Percentiles rank a stretch among this genome's conserved stretches.
Conservation (phyloP, 2,797 vertebrate species). For the Xenopus petersii region DNA sequence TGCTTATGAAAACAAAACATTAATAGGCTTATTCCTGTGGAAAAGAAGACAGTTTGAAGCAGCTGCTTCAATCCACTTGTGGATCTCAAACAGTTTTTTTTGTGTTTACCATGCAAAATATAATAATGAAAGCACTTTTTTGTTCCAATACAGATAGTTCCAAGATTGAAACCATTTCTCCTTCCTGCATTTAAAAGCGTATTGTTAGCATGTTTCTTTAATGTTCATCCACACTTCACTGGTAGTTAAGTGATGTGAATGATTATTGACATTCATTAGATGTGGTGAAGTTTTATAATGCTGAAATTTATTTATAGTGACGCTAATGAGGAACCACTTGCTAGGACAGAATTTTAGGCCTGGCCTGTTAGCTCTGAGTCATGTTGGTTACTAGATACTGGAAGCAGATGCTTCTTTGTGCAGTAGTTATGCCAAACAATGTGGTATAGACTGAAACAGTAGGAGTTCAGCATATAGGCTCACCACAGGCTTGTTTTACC, state of each 20-base stretch:
- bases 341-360: slow-evolving; percentile 58
- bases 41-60: slow-evolving; percentile 58
- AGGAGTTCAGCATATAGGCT: slow-evolving; percentile 35
- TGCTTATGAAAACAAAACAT: slow-evolving; percentile 59
- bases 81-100: slow-evolving; percentile 48
- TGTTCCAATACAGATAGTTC: neutral
- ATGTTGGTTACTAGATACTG: slow-evolving; percentile 42
- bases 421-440: slow-evolving; percentile 49
- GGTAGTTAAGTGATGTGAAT: slow-evolving; percentile 68
- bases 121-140: no score
- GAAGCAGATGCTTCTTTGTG: slow-evolving; percentile 49
- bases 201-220: no score
- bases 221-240: slow-evolving; percentile 57
- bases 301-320: slow-evolving; percentile 78
- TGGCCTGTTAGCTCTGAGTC: slow-evolving; percentile 55
- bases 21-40: slow-evolving; percentile 59
- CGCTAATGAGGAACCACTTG: slow-evolving; percentile 71
- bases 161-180: no score
- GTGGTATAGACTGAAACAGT: slow-evolving; percentile 33
- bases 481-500: slow-evolving; percentile 27
- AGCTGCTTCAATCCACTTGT: slow-evolving; percentile 61
- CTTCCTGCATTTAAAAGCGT: no score
- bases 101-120: no score
- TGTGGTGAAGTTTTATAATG: slow-evolving; percentile 70
- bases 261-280: slow-evolving; percentile 73